Evolutionary conservation across 2,113 vertebrate genomes (phyloP).

Genomic region (Rhagologus leucostigma): DNA sequence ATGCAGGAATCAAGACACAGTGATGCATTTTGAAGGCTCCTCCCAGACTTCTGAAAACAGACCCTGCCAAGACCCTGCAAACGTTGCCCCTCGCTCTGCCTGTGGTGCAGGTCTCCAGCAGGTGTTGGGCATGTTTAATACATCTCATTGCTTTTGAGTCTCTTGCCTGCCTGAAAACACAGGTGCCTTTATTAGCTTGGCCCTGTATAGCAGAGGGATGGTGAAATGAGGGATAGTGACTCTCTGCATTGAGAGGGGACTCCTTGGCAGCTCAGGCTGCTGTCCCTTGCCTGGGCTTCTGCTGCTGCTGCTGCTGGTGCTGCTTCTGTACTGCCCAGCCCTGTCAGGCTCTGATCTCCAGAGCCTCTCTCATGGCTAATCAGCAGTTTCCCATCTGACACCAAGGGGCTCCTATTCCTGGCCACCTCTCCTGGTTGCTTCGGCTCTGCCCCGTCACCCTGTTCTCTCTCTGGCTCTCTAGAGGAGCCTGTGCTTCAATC

Average conservation of each 20-base stretch:
- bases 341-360: neutral
- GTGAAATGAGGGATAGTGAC: neutral
- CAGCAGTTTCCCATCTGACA: neutral
- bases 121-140: neutral
- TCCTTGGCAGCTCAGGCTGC: neutral
- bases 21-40: neutral
- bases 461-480: neutral
- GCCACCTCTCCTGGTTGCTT: neutral
- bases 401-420: neutral
- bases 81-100: fast-evolving
- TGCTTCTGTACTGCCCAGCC: neutral
- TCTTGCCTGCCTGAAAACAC: neutral
- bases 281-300: neutral
- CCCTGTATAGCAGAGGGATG: neutral
- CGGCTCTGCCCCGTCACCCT: neutral
- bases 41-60: neutral
- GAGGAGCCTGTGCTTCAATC: neutral
- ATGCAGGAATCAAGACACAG: neutral
- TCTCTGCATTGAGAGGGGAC: neutral
- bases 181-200: neutral
- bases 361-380: neutral
- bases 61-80: neutral
- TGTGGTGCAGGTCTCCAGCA: neutral
- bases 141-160: neutral
- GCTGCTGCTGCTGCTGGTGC: neutral